These are phyloP conservation scores for Vipera ursinii DNA, from an alignment of 2,797 vertebrate species.

Conservation along the genomic window DNA sequence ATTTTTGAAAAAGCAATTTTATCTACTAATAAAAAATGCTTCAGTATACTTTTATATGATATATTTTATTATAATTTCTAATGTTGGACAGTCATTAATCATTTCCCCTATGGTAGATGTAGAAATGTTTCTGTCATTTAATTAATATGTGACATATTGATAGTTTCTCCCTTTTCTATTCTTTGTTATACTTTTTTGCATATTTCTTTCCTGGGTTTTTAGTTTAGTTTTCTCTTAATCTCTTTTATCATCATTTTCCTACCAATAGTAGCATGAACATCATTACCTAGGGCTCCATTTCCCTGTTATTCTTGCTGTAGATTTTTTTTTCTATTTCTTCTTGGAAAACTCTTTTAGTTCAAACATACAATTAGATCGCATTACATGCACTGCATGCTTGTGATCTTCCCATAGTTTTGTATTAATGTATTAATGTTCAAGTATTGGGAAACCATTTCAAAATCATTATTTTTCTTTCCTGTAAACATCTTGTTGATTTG, in stretches of 20 bases:
- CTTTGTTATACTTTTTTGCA: neutral
- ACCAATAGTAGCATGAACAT: neutral
- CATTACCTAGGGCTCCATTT: neutral
- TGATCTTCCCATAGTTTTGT: neutral
- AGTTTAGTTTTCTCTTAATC: neutral
- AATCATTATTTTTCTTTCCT: neutral
- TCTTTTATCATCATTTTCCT: neutral
- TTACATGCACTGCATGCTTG: neutral
- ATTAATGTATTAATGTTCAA: neutral
- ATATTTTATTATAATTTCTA: neutral
- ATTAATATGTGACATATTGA: neutral
- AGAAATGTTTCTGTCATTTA: neutral
- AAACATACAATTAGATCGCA: neutral
- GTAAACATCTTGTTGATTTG: neutral
- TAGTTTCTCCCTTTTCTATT: neutral
- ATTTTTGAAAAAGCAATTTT: neutral
- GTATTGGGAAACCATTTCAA: neutral
- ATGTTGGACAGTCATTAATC: neutral
- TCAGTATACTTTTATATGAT: neutral
- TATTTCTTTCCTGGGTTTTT: neutral
- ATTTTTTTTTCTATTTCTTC: neutral
- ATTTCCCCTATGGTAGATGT: neutral
- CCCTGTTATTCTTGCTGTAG: neutral
- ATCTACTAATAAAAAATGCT: neutral
- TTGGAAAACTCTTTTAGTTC: neutral